Evolutionary conservation across 2,888 invertebrate species (phyloP).

Genomic region (Punctoribates punctum): DNA sequence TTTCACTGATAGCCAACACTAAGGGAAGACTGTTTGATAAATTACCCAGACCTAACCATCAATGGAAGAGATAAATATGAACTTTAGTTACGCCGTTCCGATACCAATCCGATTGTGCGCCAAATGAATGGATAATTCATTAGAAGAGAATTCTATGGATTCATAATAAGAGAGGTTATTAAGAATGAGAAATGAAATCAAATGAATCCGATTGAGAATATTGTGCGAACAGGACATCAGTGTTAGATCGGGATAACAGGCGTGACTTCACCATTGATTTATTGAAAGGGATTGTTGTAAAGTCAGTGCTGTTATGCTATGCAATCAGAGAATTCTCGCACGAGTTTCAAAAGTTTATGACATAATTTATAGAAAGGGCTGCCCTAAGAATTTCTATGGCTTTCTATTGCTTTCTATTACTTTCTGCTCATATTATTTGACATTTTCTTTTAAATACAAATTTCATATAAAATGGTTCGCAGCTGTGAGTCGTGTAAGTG

Average conservation of each 20-base stretch:
- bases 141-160: neutral
- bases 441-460: conserved; percentile 1
- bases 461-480: conserved; percentile 12
- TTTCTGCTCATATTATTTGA: conserved; percentile 11
- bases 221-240: neutral
- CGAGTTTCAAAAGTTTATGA: conserved; percentile 21
- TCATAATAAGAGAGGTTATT: neutral
- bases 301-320: neutral
- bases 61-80: neutral
- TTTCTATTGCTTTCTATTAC: neutral
- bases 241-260: neutral
- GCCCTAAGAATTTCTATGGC: conserved; percentile 19
- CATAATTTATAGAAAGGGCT: conserved; percentile 34
- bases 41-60: too few relatives aligned
- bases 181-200: neutral
- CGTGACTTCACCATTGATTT: conserved; percentile 10
- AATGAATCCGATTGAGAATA: neutral
- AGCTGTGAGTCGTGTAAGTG: neutral
- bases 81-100: neutral
- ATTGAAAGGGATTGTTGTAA: neutral
- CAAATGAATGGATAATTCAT: neutral
- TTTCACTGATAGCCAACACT: too few relatives aligned
- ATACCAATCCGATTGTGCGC: neutral
- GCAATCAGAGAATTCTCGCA: neutral
- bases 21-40: too few relatives aligned